Percentiles rank a stretch among this genome's conserved stretches.
Evolutionary conservation across 2,797 vertebrate genomes (phyloP).

Genomic region (Etheostoma perlongum): DNA sequence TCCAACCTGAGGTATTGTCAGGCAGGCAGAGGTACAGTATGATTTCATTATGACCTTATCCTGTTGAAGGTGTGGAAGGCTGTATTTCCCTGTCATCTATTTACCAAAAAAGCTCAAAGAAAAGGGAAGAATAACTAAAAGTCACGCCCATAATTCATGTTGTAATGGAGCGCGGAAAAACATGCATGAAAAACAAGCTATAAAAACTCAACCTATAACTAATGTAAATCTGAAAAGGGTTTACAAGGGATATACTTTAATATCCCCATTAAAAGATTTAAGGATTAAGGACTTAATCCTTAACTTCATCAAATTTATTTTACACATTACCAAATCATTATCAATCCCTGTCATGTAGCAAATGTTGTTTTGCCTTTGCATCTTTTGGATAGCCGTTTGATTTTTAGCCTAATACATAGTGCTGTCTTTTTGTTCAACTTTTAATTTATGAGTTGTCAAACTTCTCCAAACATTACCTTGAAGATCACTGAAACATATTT

Average conservation of each 20-base stretch:
- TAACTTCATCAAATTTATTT: background rate
- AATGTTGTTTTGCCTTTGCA: background rate
- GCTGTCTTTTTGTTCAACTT: background rate
- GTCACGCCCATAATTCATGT: background rate
- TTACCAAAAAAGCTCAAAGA: background rate
- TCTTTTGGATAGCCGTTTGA: background rate
- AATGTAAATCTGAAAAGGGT: background rate
- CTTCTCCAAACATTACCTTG: background rate
- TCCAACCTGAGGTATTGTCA: background rate
- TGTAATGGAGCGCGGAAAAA: background rate
- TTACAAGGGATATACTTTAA: background rate
- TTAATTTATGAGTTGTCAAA: background rate
- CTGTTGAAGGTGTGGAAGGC: background rate
- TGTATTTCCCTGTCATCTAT: background rate
- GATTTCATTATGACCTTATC: background rate
- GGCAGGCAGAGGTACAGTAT: background rate
- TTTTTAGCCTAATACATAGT: background rate
- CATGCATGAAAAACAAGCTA: background rate
- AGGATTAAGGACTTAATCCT: background rate
- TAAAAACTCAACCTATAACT: background rate
- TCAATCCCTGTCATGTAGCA: background rate
- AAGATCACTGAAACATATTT: background rate
- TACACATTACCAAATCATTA: background rate
- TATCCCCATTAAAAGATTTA: background rate
- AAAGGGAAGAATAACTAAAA: background rate